Conservation (phyloP, 2,888 invertebrate genomes). For the Teleiodes luculella region DNA sequence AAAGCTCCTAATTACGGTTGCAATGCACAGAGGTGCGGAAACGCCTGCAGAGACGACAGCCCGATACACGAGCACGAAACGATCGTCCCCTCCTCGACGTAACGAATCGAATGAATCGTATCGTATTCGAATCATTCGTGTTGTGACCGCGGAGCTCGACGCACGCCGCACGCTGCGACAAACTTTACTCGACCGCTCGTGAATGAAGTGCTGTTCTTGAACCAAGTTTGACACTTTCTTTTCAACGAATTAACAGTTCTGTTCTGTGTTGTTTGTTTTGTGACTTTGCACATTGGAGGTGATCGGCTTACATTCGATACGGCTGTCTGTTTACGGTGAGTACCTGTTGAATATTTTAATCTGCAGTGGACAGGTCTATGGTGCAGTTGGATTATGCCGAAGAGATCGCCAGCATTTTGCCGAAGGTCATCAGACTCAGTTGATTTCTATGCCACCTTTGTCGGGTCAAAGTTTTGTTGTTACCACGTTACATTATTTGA, state of each 20-base stretch:
- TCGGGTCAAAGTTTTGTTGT: conserved; percentile 36
- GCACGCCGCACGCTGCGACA: conserved; percentile 39
- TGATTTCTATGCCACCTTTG: conserved; percentile 51
- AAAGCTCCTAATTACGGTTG: neutral
- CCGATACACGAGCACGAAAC: neutral
- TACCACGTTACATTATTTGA: neutral
- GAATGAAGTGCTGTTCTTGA: conserved; percentile 63
- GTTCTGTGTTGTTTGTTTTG: conserved; percentile 69
- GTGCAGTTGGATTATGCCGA: conserved; percentile 64
- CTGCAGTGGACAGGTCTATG: conserved; percentile 40
- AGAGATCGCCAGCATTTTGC: conserved; percentile 61
- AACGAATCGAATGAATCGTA: conserved; percentile 7
- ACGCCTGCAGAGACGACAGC: conserved; percentile 8
- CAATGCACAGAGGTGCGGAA: conserved; percentile 5
- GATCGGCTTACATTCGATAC: conserved; percentile 64
- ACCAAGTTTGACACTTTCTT: conserved; percentile 43
- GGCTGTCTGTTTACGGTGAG: conserved; percentile 70
- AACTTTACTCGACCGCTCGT: conserved; percentile 60
- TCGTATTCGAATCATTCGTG: conserved; percentile 60
- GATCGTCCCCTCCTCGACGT: conserved; percentile 27
- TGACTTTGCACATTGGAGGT: conserved; percentile 68
- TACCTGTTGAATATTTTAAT: conserved; percentile 61
- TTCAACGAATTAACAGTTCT: conserved; percentile 56
- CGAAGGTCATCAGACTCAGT: conserved; percentile 55
- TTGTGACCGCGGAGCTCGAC: conserved; percentile 51